These are phyloP conservation scores for Sarcophilus harrisii DNA, from an alignment of 2,797 vertebrate species.

Conservation along the genomic window DNA sequence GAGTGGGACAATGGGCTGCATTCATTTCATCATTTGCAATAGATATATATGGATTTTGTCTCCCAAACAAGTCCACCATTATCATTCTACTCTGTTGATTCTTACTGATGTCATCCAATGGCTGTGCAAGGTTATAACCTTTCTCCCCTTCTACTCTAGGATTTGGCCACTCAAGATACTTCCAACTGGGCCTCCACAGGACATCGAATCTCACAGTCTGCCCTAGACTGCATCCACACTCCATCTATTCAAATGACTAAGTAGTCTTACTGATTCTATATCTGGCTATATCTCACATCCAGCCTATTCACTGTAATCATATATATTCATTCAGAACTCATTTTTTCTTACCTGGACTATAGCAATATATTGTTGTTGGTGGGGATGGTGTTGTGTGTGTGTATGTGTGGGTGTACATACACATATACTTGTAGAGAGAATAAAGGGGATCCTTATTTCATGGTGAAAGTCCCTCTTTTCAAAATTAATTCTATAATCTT, in stretches of 20 bases:
- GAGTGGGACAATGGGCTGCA: neutral
- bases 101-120: neutral
- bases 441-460: neutral
- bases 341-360: neutral
- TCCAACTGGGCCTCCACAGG: neutral
- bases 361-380: neutral
- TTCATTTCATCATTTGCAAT: neutral
- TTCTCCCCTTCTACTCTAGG: neutral
- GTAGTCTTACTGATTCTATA: neutral
- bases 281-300: neutral
- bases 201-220: neutral
- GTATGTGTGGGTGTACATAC: neutral
- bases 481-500: neutral
- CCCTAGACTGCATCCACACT: neutral
- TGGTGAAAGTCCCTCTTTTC: neutral
- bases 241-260: neutral
- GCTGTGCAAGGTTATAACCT: neutral
- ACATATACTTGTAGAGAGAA: neutral
- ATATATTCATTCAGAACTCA: neutral
- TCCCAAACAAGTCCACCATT: neutral
- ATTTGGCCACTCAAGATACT: neutral
- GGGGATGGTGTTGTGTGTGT: neutral
- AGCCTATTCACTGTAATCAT: neutral
- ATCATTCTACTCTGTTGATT: neutral
- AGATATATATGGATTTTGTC: neutral